Base-by-base conservation (phyloP, 2,113 vertebrate genomes). In the Pelecanus crispus region DNA sequence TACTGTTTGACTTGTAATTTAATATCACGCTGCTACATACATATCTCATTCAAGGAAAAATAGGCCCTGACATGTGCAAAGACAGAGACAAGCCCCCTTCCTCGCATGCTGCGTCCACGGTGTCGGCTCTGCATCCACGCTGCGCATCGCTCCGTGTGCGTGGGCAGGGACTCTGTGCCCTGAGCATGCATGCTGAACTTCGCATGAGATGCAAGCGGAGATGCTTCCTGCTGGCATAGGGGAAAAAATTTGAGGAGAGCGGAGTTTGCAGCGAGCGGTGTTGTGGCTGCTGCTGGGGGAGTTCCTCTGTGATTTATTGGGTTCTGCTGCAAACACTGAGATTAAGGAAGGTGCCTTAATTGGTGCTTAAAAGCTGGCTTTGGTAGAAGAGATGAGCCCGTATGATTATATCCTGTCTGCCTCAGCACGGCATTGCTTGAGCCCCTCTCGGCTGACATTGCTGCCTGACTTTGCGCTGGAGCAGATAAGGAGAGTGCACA, bases 1-100 rank as follows among this genome's bases (percentile, higher is more conserved):
- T 95, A n/a, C 91, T 95, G 75, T 93, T 96, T 88, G 96, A 88
- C 96, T 96, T 92, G 91, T 97, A 95, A 97, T 97, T 96, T 94
- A 96, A 96, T 93, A 96, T 91, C 65, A 7, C 0, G 11, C 77
- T 84, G 72, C 90, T 82, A 87, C 42, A 31, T 96, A 80, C 49
- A 24, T 87, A 87, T 65, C 96, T 96, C 80, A 70, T 83, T 90
- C 82, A 72, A 36, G 66, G 55, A 55, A 70, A 87, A 90, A 93
- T 38, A 45, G 62, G 63, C 29, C 47, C 77, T 74, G 94, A 80
- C 79, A 49, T 38, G 70, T 70, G 88, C 66, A 14, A 66, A 89
- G 83, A 67, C 6, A 13, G 40, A 36, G 58, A 81, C 17, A 24
- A 86, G 78, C 34, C 52, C 19, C 17, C 8, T 45, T 77, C 58